A percentile compares a stretch with the other conserved stretches of the same genome.
Evolutionary conservation across 2,113 vertebrate genomes (phyloP).

Genomic region (Salvelinus sp.): DNA sequence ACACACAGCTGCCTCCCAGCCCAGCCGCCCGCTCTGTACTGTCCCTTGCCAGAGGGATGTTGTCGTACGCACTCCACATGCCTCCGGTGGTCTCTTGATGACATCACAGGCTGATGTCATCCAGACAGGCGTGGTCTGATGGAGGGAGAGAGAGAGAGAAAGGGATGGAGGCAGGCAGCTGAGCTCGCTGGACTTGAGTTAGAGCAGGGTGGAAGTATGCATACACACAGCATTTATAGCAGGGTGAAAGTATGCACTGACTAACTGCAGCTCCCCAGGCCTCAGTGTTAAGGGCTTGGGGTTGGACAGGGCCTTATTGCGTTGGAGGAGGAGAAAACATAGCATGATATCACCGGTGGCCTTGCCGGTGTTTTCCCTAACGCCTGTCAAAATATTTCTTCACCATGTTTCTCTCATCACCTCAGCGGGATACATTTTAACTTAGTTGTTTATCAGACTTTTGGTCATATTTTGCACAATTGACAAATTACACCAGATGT

Average conservation of each 20-base stretch:
- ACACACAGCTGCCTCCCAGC: conserved; percentile 68
- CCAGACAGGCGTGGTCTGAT: conserved; percentile 67
- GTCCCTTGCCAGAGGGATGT: conserved; percentile 68
- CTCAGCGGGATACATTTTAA: background rate
- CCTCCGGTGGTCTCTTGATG: conserved; percentile 73
- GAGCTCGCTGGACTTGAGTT: conserved; percentile 44
- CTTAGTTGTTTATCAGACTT: background rate
- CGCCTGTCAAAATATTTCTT: background rate
- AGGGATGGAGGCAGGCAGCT: conserved; percentile 55
- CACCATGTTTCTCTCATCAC: background rate
- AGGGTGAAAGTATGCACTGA: conserved; percentile 61
- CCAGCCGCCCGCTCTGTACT: background rate
- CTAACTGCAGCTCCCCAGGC: conserved; percentile 46
- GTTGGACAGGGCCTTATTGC: conserved; percentile 59
- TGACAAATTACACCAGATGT: background rate
- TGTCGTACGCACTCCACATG: conserved; percentile 63
- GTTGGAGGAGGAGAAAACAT: conserved; percentile 30
- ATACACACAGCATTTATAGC: conserved; percentile 43
- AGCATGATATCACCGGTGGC: conserved; percentile 24
- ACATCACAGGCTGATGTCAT: conserved; percentile 80
- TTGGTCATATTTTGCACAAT: background rate
- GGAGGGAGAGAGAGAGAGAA: conserved; percentile 10
- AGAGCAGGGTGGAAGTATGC: conserved; percentile 66
- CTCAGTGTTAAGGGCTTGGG: conserved; percentile 50
- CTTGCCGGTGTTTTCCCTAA: background rate